Conservation (phyloP, 1,140 invertebrate species). For the Nomia melanderi region DNA sequence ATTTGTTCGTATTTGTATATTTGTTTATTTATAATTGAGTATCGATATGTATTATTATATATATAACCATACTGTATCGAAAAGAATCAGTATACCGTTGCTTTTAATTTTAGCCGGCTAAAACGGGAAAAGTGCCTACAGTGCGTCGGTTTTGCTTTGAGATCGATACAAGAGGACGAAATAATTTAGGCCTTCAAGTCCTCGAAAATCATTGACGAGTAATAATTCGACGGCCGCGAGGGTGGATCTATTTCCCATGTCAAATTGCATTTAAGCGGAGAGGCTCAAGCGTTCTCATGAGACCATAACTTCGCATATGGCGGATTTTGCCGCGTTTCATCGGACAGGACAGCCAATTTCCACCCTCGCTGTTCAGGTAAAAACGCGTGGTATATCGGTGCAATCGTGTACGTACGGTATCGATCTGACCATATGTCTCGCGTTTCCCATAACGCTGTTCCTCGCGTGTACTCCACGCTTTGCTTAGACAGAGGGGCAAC, state of each 20-base stretch:
- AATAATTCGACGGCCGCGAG: conserved; percentile 15
- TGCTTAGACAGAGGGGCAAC: conserved; percentile 52
- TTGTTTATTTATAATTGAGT: too few relatives aligned
- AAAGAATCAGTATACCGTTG: too few relatives aligned
- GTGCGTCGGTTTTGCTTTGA: too few relatives aligned
- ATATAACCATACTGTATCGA: too few relatives aligned
- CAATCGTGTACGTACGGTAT: conserved; percentile 51
- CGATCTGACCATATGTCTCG: conserved; percentile 66
- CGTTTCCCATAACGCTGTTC: conserved; percentile 66
- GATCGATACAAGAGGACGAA: background rate
- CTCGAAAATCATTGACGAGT: background rate
- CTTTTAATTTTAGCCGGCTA: too few relatives aligned
- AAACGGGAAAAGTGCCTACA: too few relatives aligned
- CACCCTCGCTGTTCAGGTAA: conserved; percentile 56
- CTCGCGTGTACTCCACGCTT: background rate
- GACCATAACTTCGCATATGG: conserved; percentile 66
- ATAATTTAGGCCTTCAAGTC: too few relatives aligned
- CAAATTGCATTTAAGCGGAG: conserved; percentile 63
- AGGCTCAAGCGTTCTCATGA: conserved; percentile 67
- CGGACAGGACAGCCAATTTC: conserved; percentile 39
- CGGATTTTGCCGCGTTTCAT: conserved; percentile 53
- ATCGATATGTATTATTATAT: too few relatives aligned
- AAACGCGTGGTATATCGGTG: conserved; percentile 50
- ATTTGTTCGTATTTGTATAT: too few relatives aligned
- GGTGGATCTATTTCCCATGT: conserved; percentile 66